A percentile compares a stretch with the other conserved stretches of the same genome.
phyloP scores from a whole-genome alignment of 2,797 vertebrate genomes.

The Australoheros facetus region DNA sequence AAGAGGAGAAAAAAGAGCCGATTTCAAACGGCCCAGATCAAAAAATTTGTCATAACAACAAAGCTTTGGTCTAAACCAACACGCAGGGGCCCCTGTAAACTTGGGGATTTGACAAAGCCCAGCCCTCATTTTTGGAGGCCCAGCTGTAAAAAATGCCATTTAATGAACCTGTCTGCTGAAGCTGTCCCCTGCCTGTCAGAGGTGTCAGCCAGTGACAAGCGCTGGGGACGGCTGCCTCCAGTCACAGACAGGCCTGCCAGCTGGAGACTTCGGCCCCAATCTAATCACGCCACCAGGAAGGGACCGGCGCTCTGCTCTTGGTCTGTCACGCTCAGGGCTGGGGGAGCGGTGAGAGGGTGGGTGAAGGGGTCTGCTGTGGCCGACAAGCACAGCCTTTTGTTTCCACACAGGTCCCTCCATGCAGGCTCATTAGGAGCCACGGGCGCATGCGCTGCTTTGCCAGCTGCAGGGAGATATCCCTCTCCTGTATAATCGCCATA shows the following conservation, averaged over 20 bases:
- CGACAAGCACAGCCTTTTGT: constrained; percentile 86
- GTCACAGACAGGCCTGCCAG: constrained; percentile 99
- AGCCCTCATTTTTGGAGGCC: constrained; percentile 88
- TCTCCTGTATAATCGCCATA: constrained; percentile 65
- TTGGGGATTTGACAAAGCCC: constrained; percentile 87
- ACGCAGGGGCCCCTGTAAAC: constrained; percentile 83
- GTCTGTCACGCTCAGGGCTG: constrained; percentile 82
- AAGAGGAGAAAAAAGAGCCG: constrained; percentile 85
- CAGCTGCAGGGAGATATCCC: constrained; percentile 67
- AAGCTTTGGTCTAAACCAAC: constrained; percentile 91
- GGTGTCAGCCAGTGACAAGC: constrained; percentile 99
- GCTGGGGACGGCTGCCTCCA: constrained; percentile 95
- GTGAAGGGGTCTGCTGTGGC: constrained; percentile 65
- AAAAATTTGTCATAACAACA: constrained; percentile 94
- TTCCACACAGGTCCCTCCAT: constrained; percentile 76
- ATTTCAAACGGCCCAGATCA: constrained; percentile 89
- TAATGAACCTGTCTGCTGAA: constrained; percentile 99
- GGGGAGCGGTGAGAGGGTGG: constrained; percentile 63
- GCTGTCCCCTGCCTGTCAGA: constrained; percentile 99
- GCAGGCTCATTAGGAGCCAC: constrained; percentile 74
- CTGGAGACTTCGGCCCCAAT: constrained; percentile 99
- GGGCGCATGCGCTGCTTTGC: constrained; percentile 72
- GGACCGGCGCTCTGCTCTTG: constrained; percentile 86
- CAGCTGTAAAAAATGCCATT: constrained; percentile 99
- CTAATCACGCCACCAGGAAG: constrained; percentile 99